These are phyloP conservation scores for Dioctria linearis DNA, from an alignment of 2,888 invertebrate genomes.

Conservation along the genomic window DNA sequence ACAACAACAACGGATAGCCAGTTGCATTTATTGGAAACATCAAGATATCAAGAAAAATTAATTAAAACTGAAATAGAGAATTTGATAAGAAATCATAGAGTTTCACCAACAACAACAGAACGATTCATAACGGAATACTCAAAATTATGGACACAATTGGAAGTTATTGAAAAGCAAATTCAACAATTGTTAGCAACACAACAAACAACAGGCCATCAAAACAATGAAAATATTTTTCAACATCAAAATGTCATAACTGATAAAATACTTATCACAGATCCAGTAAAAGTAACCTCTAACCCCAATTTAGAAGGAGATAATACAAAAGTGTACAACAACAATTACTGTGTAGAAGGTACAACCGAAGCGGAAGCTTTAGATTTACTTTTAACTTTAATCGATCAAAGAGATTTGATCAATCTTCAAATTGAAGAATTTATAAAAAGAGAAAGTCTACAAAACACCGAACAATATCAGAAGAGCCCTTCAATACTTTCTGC, in stretches of 20 bases:
- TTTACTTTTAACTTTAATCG: neutral
- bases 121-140: neutral
- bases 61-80: neutral
- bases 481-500: neutral
- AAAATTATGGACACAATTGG: neutral
- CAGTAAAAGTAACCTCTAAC: too few relatives aligned
- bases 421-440: constrained; percentile 14
- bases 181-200: too few relatives aligned
- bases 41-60: neutral
- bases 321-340: too few relatives aligned
- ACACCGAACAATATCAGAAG: neutral
- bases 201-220: too few relatives aligned
- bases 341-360: neutral
- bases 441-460: neutral
- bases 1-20: too few relatives aligned
- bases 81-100: neutral
- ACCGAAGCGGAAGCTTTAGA: neutral
- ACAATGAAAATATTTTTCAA: too few relatives aligned
- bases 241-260: too few relatives aligned
- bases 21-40: neutral
- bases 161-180: neutral
- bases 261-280: too few relatives aligned
- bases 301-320: too few relatives aligned
- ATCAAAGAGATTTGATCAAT: constrained; percentile 29
- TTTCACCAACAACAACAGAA: neutral